Conservation (phyloP, 2,113 vertebrate genomes). For the Ailurus styani region DNA sequence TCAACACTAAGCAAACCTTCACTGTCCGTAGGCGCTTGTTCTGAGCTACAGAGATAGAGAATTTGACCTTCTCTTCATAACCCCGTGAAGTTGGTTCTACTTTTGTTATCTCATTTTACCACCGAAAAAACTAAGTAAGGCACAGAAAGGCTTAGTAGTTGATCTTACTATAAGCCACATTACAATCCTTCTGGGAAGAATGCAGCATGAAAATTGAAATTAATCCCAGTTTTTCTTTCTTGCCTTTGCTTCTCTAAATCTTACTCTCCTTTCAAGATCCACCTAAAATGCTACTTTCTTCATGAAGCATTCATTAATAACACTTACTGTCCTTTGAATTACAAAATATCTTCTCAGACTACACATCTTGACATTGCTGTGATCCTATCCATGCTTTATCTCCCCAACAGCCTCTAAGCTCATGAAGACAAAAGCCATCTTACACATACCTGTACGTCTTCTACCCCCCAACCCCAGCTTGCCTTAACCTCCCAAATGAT, state of each 20-base stretch:
- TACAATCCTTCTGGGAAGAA: neutral
- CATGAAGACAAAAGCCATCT: neutral
- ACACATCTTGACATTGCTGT: neutral
- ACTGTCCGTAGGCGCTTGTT: neutral
- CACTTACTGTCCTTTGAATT: neutral
- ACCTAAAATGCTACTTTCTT: neutral
- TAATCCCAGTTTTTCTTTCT: conserved; percentile 5
- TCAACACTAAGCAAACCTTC: neutral
- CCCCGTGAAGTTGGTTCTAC: neutral
- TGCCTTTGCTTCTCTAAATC: neutral
- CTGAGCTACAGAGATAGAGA: neutral
- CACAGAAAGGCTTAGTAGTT: neutral
- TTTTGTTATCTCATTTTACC: neutral
- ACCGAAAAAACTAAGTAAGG: conserved; percentile 14
- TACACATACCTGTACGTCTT: neutral
- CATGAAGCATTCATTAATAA: neutral
- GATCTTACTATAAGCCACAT: neutral
- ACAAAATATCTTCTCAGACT: neutral
- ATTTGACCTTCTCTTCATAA: neutral
- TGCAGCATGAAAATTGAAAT: neutral
- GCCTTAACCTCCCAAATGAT: neutral
- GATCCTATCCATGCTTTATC: neutral
- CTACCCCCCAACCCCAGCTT: neutral
- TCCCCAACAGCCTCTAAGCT: neutral
- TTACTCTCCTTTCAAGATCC: neutral